Evolutionary conservation across 2,113 vertebrate species (phyloP).

Genomic region (Nothoprocta perdicaria): DNA sequence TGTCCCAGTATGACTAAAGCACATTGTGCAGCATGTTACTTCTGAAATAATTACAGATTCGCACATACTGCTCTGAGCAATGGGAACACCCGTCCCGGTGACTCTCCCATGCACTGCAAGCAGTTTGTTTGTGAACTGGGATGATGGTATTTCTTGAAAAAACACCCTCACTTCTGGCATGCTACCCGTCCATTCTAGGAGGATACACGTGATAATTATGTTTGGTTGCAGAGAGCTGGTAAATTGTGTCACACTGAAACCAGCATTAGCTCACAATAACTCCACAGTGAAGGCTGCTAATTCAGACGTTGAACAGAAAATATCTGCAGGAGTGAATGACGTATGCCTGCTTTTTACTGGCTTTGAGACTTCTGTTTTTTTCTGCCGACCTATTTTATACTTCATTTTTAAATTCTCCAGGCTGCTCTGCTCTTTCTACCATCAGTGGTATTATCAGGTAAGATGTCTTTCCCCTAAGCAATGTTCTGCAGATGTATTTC

Average conservation of each 20-base stretch:
- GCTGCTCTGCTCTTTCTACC: not conserved
- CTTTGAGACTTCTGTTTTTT: not conserved
- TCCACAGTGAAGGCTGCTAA: not conserved
- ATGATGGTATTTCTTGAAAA: not conserved
- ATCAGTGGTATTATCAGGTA: not conserved
- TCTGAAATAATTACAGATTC: constrained; percentile 46
- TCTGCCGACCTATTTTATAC: not conserved
- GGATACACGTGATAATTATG: not conserved
- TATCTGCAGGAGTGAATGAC: not conserved
- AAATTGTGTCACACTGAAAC: not conserved
- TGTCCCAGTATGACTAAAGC: constrained; percentile 63
- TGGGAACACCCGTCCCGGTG: not conserved
- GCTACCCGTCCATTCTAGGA: not conserved
- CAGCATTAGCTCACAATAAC: not conserved
- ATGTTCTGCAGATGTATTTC: not conserved
- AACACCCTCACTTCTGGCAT: not conserved
- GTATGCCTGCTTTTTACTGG: not conserved
- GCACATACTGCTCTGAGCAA: not conserved
- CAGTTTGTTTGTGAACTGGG: not conserved
- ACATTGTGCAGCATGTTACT: constrained; percentile 43
- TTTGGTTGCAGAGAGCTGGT: not conserved
- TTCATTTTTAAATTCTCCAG: not conserved
- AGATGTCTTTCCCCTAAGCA: not conserved
- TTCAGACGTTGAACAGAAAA: not conserved
- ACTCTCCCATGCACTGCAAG: not conserved